Base-by-base conservation (phyloP, 2,113 vertebrate species). In the Notarius quadriscutis region DNA sequence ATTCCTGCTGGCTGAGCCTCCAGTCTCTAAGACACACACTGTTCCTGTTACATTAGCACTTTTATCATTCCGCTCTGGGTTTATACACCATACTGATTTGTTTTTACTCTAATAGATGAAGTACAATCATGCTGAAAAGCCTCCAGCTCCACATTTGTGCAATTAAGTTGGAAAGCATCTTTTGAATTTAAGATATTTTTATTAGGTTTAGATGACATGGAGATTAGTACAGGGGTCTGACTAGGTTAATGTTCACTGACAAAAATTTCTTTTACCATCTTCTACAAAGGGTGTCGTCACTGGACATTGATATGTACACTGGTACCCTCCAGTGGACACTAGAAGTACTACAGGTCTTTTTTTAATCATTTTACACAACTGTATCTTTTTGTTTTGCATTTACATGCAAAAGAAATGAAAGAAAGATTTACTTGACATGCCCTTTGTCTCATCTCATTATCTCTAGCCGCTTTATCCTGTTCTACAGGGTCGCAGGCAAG, bases 311-410 rank as follows among this genome's bases (percentile, higher is more conserved):
- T 57, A 83, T 82, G 89, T 90, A 55, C 71, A 17, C 48, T 88
- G 84, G 62, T 82, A 27, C 89, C 86, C 80, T 86, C 89, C 82
- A 84, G 67, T 81, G 89, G 86, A 84, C 27, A 50, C 17, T n/a
- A 62, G 51, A 58, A 55, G 74, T 80, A 86, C 34, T 72, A 34
- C 81, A 88, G 30, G 14, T 50, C 22, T 22, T 78, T 30, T 41
- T 9, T 18, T n/a, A 34, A 8, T 12, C 1, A 53, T 10, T 48
- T 30, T 15, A 48, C 58, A 25, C 3, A 14, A 4, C 20, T 41
- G 10, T 3, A 48, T n/a, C 12, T 7, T 14, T 71, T 20, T 12
- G n/a, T 71, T 86, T 62, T 62, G 41, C 14, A 67, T 71, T 15
- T 18, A 53, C 27, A 81, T 50, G 53, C 51, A 81, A 71, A 85